Evolutionary conservation across 2,113 vertebrate genomes (phyloP).

Genomic region (Thymallus thymallus): DNA sequence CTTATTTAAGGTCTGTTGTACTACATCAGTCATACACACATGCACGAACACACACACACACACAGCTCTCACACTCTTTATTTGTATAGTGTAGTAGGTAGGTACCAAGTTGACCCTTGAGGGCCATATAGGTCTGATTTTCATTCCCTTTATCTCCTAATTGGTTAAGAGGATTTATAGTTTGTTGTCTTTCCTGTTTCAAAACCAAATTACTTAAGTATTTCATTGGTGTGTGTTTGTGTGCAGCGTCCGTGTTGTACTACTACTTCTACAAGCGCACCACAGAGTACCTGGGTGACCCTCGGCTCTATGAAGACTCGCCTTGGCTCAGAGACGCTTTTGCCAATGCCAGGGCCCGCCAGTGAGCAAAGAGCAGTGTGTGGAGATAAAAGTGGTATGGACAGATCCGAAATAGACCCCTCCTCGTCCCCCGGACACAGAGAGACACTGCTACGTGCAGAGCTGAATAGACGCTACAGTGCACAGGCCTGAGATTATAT

Average conservation of each 20-base stretch:
- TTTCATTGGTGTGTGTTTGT: constrained; percentile 5
- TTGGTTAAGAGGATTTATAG: constrained; percentile 48
- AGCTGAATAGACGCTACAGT: no score
- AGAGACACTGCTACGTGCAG: no score
- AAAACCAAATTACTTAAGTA: not conserved
- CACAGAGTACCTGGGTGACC: constrained; percentile 83
- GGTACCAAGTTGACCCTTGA: not conserved
- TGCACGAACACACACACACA: no score
- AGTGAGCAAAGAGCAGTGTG: constrained; percentile 57
- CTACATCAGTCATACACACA: no score
- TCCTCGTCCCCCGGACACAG: no score
- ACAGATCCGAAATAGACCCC: not conserved
- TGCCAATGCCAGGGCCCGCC: constrained; percentile 70
- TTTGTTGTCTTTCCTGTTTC: not conserved
- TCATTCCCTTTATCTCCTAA: constrained; percentile 50
- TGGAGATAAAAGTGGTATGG: not conserved
- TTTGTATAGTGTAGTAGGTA: not conserved
- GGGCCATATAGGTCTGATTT: constrained; percentile 24
- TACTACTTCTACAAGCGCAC: constrained; percentile 94
- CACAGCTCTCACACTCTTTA: not conserved
- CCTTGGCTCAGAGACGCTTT: constrained; percentile 87
- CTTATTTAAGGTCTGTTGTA: no score
- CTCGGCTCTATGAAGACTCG: constrained; percentile 89
- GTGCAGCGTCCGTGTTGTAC: constrained; percentile 84
- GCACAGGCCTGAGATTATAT: no score